Conservation (phyloP, 2,113 vertebrate species). For the Sphyrna mokarran region DNA sequence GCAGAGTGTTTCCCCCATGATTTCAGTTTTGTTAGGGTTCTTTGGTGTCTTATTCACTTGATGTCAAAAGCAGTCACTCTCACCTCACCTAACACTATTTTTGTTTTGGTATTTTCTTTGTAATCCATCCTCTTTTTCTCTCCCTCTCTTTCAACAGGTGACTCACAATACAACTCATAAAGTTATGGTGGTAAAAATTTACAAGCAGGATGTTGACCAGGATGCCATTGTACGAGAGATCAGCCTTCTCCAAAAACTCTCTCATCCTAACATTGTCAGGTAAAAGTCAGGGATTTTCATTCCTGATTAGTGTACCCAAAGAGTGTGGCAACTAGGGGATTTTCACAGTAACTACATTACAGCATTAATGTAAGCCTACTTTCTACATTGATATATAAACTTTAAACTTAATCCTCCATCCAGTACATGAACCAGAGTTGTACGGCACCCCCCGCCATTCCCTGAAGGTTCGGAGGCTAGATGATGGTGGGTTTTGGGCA, state of each 20-base stretch:
- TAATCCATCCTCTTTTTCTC: not conserved
- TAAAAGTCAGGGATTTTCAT: conserved; percentile 39
- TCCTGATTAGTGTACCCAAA: not conserved
- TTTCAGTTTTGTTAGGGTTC: too few relatives aligned
- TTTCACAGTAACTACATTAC: too few relatives aligned
- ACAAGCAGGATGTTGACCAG: conserved; percentile 78
- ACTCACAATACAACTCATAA: conserved; percentile 61
- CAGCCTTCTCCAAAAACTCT: conserved; percentile 78
- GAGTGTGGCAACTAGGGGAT: too few relatives aligned
- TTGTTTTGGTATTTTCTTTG: not conserved
- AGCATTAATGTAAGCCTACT: too few relatives aligned
- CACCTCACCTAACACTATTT: not conserved
- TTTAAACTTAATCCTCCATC: not conserved
- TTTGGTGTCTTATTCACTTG: too few relatives aligned
- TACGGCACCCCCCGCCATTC: too few relatives aligned
- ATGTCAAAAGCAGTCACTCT: too few relatives aligned
- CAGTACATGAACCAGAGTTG: not conserved
- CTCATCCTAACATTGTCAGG: conserved; percentile 82
- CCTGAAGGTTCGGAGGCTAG: too few relatives aligned
- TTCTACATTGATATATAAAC: too few relatives aligned
- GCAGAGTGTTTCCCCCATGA: too few relatives aligned
- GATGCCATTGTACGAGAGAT: conserved; percentile 80
- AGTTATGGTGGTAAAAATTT: conserved; percentile 82
- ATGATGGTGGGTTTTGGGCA: too few relatives aligned
- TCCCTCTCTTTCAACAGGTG: conserved; percentile 53